Conservation (phyloP, 1,140 invertebrate genomes). For the Limonius californicus region DNA sequence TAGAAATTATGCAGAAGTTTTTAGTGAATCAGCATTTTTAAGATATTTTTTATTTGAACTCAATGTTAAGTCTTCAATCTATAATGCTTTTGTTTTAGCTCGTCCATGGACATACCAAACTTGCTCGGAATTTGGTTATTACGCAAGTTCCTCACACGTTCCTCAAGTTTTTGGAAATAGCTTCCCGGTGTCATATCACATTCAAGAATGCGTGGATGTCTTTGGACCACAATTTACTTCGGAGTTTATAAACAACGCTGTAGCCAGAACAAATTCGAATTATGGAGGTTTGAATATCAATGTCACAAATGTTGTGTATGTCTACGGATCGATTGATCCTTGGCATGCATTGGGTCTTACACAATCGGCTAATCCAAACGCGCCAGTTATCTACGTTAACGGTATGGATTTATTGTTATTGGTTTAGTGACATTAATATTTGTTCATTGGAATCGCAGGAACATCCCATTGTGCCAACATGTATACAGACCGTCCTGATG, state of each 20-base stretch:
- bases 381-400: constrained; percentile 69
- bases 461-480: constrained; percentile 80
- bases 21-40: no score
- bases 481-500: constrained; percentile 62
- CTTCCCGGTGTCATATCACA: constrained; percentile 76
- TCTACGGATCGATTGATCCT: constrained; percentile 89
- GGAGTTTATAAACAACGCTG: constrained; percentile 56
- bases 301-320: constrained; percentile 73
- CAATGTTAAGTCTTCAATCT: no score
- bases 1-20: no score
- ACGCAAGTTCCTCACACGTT: constrained; percentile 76
- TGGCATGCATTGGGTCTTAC: constrained; percentile 84
- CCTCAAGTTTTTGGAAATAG: constrained; percentile 72
- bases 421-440: neutral
- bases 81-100: no score
- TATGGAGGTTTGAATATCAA: constrained; percentile 75
- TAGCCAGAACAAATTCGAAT: constrained; percentile 69
- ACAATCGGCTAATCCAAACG: constrained; percentile 51
- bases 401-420: constrained; percentile 49
- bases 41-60: no score
- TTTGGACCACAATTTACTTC: constrained; percentile 63
- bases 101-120: constrained; percentile 93
- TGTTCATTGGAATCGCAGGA: constrained; percentile 50
- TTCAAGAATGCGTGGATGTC: constrained; percentile 79
- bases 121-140: constrained; percentile 93